A percentile compares a stretch with the other conserved stretches of the same genome.
These are phyloP conservation scores for Phylloscopus trochiloides DNA, from an alignment of 2,113 vertebrate species.

Conservation along the genomic window DNA sequence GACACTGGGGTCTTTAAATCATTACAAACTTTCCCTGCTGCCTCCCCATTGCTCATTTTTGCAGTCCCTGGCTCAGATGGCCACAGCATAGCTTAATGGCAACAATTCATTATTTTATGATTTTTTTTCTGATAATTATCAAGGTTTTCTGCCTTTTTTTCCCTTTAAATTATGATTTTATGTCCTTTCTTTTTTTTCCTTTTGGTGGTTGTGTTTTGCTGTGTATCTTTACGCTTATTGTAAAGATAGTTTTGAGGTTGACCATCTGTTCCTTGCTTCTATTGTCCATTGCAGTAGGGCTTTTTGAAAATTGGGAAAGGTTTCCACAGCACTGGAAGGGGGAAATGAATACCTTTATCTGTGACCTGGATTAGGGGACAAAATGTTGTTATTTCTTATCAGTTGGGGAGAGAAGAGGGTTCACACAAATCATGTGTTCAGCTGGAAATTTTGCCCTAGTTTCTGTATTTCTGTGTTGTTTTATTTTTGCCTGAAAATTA, in stretches of 20 bases:
- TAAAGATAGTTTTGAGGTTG: background rate
- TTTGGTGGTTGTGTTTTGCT: background rate
- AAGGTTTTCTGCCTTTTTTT: accelerated
- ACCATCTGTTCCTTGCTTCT: background rate
- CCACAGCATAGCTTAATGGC: background rate
- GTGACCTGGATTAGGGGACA: background rate
- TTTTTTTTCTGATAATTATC: background rate
- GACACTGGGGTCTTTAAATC: background rate
- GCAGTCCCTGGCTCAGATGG: background rate
- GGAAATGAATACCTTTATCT: background rate
- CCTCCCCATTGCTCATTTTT: background rate
- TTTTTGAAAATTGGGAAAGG: background rate
- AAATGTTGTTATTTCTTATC: background rate
- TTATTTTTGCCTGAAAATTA: background rate
- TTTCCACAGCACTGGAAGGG: background rate
- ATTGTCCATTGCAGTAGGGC: background rate
- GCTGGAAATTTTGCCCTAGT: background rate
- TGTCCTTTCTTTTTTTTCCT: background rate
- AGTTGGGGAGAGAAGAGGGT: background rate
- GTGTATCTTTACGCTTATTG: background rate
- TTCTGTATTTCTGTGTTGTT: background rate
- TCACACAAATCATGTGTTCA: background rate
- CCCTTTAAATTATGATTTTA: background rate
- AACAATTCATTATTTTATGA: background rate
- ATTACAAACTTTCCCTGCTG: background rate